A percentile compares a stretch with the other conserved stretches of the same genome.
Conservation (phyloP, 2,888 invertebrate genomes). For the Drosophila greeni region DNA sequence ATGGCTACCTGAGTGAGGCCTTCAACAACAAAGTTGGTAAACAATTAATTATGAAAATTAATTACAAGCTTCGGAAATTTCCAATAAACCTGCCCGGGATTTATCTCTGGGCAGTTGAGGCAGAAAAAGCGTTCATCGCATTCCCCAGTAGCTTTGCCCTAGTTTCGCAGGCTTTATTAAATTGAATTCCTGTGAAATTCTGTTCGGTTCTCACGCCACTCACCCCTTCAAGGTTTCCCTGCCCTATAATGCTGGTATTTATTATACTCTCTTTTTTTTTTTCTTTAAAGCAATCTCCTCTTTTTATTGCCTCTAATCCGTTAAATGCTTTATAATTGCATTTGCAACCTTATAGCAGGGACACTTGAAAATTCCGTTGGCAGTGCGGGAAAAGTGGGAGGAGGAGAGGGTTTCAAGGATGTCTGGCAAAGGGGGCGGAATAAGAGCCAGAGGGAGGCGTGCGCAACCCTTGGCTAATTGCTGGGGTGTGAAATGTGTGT, state of each 20-base stretch:
- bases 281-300: constrained; percentile 51
- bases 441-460: constrained; percentile 22
- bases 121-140: constrained; percentile 18
- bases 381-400: constrained; percentile 12
- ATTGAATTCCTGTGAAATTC: constrained; percentile 37
- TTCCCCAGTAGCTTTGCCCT: constrained; percentile 17
- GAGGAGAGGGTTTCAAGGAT: constrained; percentile 10
- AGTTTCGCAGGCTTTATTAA: constrained; percentile 24
- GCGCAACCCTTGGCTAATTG: constrained; percentile 61
- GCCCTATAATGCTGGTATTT: constrained; percentile 42
- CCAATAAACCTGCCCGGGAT: constrained; percentile 6
- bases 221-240: constrained; percentile 15
- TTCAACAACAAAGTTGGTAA: background rate
- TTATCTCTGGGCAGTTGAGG: background rate
- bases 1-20: constrained; percentile 1
- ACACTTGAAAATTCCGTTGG: constrained; percentile 55
- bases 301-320: constrained; percentile 57
- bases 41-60: constrained; percentile 13
- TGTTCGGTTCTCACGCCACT: constrained; percentile 36
- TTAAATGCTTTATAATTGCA: constrained; percentile 69
- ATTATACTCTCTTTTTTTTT: constrained; percentile 22
- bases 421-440: constrained; percentile 9
- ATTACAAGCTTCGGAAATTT: constrained; percentile 11
- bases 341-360: constrained; percentile 49
- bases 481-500: constrained; percentile 60